Evolutionary conservation across 2,888 invertebrate genomes (phyloP).

Genomic region (Idaea straminata): DNA sequence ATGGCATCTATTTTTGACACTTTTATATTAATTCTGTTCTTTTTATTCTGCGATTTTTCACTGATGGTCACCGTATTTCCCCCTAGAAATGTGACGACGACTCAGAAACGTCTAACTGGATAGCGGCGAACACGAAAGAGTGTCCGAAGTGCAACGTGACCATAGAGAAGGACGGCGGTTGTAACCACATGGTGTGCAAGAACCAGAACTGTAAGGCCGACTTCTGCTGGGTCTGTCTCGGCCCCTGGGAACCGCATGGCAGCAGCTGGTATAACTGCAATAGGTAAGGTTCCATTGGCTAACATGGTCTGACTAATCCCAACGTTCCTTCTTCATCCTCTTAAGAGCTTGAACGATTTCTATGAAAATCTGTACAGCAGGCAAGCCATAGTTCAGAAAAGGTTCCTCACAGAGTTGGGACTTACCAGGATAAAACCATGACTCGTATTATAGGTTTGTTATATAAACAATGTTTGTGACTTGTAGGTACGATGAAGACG

Average conservation of each 20-base stretch:
- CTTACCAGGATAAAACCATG: too few relatives aligned
- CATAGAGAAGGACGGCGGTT: slow-evolving; percentile 98
- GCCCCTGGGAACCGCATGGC: slow-evolving; percentile 99
- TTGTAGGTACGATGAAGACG: slow-evolving; percentile 92
- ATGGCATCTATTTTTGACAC: too few relatives aligned
- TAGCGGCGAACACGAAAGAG: slow-evolving; percentile 99
- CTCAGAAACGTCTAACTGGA: slow-evolving; percentile 99
- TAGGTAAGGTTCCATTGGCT: slow-evolving; percentile 67
- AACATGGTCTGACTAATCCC: background rate
- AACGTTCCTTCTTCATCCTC: background rate
- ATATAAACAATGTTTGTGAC: background rate
- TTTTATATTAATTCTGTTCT: too few relatives aligned
- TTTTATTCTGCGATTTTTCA: too few relatives aligned
- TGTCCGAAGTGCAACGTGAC: slow-evolving; percentile 98
- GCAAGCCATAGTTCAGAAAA: too few relatives aligned
- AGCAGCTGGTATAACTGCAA: slow-evolving; percentile 99
- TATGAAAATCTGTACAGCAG: too few relatives aligned
- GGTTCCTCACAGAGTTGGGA: too few relatives aligned
- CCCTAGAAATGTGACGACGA: slow-evolving; percentile 96
- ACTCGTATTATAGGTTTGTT: too few relatives aligned
- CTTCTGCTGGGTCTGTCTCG: slow-evolving; percentile 99
- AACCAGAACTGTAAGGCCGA: slow-evolving; percentile 98
- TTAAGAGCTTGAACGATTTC: background rate
- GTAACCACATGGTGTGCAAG: slow-evolving; percentile 99
- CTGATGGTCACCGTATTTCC: background rate